phyloP scores from a whole-genome alignment of 1,140 invertebrate genomes.

The Solenopsis fugax region DNA sequence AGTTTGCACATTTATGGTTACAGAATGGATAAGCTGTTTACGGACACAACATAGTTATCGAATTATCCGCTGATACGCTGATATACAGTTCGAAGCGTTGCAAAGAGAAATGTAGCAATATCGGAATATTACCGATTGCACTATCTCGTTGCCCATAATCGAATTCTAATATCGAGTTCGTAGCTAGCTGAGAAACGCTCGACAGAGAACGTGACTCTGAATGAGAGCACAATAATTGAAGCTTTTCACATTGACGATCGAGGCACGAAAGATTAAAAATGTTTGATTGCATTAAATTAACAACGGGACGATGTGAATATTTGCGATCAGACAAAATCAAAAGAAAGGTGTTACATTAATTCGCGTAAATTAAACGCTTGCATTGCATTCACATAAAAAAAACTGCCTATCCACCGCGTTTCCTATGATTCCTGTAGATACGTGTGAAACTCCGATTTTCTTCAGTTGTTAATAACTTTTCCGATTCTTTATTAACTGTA shows the following conservation, averaged over 20 bases:
- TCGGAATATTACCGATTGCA: conserved; percentile 41
- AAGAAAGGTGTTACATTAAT: neutral
- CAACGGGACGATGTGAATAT: neutral
- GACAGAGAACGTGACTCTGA: neutral
- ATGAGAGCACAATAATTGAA: conserved; percentile 24
- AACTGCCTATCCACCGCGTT: neutral
- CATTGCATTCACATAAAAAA: neutral
- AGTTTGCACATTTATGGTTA: conserved; percentile 32
- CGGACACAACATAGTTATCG: conserved; percentile 44
- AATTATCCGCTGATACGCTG: conserved; percentile 33
- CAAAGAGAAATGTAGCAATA: conserved; percentile 44
- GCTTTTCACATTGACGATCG: conserved; percentile 2
- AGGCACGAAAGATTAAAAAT: neutral
- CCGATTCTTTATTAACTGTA: neutral
- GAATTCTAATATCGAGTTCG: conserved; percentile 28
- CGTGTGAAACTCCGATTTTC: neutral
- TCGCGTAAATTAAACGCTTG: conserved; percentile 15
- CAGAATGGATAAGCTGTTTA: conserved; percentile 21
- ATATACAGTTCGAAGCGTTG: neutral
- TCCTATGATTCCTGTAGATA: neutral
- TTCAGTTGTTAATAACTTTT: neutral
- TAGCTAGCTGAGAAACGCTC: neutral
- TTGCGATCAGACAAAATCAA: conserved; percentile 19
- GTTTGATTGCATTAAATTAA: conserved; percentile 63
- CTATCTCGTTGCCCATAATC: conserved; percentile 28